These are phyloP conservation scores for Neoseiulus cucumeris DNA, from an alignment of 1,140 invertebrate genomes.

Conservation along the genomic window DNA sequence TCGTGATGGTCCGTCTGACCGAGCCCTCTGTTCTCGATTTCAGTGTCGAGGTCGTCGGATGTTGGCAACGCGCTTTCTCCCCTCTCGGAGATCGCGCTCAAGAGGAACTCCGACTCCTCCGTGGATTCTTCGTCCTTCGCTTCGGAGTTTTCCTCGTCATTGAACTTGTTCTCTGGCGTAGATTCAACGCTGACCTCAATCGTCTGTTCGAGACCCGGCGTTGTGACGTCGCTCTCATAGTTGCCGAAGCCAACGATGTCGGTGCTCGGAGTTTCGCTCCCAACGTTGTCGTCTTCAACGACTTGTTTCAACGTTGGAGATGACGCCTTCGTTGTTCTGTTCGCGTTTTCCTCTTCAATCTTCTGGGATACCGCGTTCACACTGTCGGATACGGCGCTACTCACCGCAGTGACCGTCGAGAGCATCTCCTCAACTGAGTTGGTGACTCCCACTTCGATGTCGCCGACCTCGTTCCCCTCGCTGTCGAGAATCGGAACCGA, in stretches of 20 bases:
- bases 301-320: too few species aligned
- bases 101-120: not conserved
- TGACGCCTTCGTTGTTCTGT: not conserved
- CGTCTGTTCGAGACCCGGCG: not conserved
- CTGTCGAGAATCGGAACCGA: not conserved
- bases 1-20: not conserved
- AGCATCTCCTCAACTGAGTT: not conserved
- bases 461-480: not conserved
- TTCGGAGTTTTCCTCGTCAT: not conserved
- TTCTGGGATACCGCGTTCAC: not conserved
- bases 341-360: not conserved
- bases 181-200: not conserved
- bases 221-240: constrained; percentile 6
- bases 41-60: not conserved
- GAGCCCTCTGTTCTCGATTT: not conserved
- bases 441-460: not conserved
- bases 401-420: not conserved
- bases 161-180: not conserved
- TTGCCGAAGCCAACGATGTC: not conserved
- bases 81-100: not conserved
- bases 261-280: not conserved
- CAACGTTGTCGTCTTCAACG: not conserved
- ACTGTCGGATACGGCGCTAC: not conserved
- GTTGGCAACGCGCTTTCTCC: not conserved
- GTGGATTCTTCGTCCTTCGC: not conserved